A percentile compares a stretch with the other conserved stretches of the same genome.
Conservation (phyloP, 2,113 vertebrate genomes). For the Indri indri region DNA sequence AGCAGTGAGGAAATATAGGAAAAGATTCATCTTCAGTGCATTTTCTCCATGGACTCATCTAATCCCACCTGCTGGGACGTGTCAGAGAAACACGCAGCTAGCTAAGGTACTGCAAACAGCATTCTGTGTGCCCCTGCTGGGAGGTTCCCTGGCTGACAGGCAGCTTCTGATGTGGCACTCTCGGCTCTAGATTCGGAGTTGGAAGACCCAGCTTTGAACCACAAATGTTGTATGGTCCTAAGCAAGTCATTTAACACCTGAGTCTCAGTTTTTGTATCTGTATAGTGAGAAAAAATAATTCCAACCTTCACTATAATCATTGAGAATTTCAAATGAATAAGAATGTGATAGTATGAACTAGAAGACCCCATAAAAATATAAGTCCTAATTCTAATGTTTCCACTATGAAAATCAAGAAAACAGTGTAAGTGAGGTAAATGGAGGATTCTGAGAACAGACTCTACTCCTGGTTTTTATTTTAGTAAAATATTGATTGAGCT, state of each 20-base stretch:
- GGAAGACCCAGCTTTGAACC: neutral
- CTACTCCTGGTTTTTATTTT: neutral
- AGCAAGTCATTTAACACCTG: neutral
- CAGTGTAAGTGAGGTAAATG: neutral
- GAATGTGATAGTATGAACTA: neutral
- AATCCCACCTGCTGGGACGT: neutral
- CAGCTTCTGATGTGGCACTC: accelerated
- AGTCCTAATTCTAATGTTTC: conserved; percentile 1
- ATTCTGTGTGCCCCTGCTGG: neutral
- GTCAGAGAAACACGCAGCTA: neutral
- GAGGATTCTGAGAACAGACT: neutral
- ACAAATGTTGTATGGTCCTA: neutral
- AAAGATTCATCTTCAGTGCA: neutral
- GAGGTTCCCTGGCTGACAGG: neutral
- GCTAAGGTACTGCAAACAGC: neutral
- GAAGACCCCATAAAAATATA: neutral
- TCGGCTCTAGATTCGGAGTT: neutral
- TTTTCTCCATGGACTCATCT: neutral
- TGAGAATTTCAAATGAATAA: neutral
- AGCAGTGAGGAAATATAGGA: neutral
- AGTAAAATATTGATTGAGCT: neutral
- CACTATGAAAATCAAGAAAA: neutral
- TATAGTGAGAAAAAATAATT: neutral
- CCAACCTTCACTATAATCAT: neutral
- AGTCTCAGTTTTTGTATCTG: neutral